Base-by-base conservation (phyloP, 2,888 invertebrate genomes). In the Eupithecia vulgata region DNA sequence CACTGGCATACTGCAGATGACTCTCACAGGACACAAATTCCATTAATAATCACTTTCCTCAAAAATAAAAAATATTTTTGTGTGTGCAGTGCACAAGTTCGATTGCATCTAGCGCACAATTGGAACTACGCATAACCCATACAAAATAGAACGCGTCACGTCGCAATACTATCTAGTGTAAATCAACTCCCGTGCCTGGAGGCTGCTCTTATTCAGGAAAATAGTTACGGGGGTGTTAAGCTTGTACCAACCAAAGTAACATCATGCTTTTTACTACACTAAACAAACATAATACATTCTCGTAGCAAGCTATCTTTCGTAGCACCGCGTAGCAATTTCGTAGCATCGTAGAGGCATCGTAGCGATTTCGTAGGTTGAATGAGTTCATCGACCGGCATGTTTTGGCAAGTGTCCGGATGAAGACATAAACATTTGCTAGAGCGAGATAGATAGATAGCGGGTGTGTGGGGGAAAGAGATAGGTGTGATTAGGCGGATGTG, bases 321-420 rank as follows among this genome's bases (percentile, higher is more conserved):
- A 65, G 65, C 40, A 5, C 4, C 40, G 40, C 48, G 48, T 64
- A 65, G 40, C 65, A 65, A 12, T 64, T 21, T n/a, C 40, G 21
- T 64, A 64, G 62, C 35, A 5, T 17, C 62, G 62, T 35, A 62
- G 64, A n/a, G 59, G 45, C 66, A 45, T n/a, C 64, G 70, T 70
- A 70, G 70, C 57, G 42, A 64, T 68, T 57, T 64, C 61, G 13
- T 72, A 76, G 76, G 75, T 73, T 52, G 66, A 40, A 37, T 66
- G 62, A 73, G 75, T 75, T 72, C 72, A 57, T 75, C 67, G 76
- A 72, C 74, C 67, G 40, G n/a, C 17, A 45, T 64, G 59, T 76
- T 72, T 77, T 79, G 79, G 79, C 76, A 77, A 62, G 52, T 61
- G 52, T 74, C 70, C 74, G n/a, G 40, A 77, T 76, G 48, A 67